A percentile compares a stretch with the other conserved stretches of the same genome.
These are phyloP conservation scores for Astropecten irregularis DNA, from an alignment of 53 echinoderm and acorn worm genomes.

Conservation along the genomic window DNA sequence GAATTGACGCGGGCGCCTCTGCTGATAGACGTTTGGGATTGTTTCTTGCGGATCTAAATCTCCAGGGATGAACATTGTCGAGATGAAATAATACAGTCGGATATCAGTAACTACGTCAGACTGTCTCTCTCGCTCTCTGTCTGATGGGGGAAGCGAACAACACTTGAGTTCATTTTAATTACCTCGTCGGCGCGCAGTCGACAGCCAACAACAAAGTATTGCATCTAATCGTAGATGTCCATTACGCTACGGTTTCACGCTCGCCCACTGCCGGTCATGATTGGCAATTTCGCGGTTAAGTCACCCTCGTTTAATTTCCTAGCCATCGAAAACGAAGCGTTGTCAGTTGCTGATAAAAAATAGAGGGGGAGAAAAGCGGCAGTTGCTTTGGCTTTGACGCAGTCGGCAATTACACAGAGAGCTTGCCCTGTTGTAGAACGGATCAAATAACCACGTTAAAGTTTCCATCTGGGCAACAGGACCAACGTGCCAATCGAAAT, in stretches of 20 bases:
- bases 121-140: too few species aligned
- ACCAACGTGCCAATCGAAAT: too few species aligned
- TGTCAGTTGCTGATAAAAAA: neutral
- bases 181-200: neutral
- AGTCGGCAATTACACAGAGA: neutral
- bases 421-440: neutral
- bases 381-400: neutral
- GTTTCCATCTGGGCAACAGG: too few species aligned
- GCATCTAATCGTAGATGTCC: too few species aligned
- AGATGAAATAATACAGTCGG: too few species aligned
- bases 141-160: too few species aligned
- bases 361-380: neutral
- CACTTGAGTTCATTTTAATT: slow-evolving; percentile 23
- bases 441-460: neutral
- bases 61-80: too few species aligned
- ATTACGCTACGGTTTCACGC: neutral
- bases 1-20: too few species aligned
- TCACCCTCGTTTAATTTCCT: neutral
- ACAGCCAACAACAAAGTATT: too few species aligned
- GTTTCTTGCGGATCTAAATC: too few species aligned
- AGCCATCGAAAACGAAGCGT: neutral
- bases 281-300: neutral
- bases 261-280: neutral
- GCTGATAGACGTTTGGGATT: too few species aligned
- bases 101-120: too few species aligned